A percentile compares a stretch with the other conserved stretches of the same genome.
These are phyloP conservation scores for Baryphthengus martii DNA, from an alignment of 2,113 vertebrate genomes.

Conservation along the genomic window DNA sequence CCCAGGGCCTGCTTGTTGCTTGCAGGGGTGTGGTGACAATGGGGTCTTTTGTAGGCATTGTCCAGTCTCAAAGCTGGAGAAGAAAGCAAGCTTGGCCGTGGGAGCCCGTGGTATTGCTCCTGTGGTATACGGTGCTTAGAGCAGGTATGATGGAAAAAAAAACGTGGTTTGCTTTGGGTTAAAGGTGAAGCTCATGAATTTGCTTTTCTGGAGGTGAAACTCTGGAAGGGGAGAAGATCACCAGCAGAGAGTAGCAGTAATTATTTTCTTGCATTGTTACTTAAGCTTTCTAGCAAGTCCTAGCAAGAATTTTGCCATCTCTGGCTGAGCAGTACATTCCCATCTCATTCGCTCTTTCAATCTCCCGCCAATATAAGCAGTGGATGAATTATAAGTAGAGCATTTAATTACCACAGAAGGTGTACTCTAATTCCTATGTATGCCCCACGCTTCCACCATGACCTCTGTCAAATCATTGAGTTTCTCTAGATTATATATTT, in stretches of 20 bases:
- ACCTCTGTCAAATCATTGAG: background rate
- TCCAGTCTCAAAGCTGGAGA: background rate
- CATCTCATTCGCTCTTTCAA: background rate
- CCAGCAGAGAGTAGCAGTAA: background rate
- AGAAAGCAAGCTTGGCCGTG: background rate
- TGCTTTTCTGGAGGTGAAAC: background rate
- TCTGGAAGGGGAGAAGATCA: background rate
- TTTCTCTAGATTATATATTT: background rate
- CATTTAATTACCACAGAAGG: background rate
- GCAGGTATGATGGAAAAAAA: too few relatives aligned
- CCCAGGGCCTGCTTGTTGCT: background rate
- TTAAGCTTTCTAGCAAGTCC: background rate
- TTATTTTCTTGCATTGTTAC: background rate
- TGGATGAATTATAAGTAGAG: background rate
- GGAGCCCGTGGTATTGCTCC: accelerated
- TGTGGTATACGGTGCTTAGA: accelerated
- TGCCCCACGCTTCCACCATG: background rate
- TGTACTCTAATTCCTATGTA: background rate
- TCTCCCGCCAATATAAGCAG: background rate
- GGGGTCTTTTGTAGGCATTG: background rate
- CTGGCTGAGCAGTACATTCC: background rate
- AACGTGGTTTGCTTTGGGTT: accelerated
- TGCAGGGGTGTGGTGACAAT: background rate
- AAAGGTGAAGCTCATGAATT: background rate
- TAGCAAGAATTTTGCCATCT: background rate